A percentile compares a stretch with the other conserved stretches of the same genome.
Conservation (phyloP, 2,888 invertebrate species). For the Athalia cordata region DNA sequence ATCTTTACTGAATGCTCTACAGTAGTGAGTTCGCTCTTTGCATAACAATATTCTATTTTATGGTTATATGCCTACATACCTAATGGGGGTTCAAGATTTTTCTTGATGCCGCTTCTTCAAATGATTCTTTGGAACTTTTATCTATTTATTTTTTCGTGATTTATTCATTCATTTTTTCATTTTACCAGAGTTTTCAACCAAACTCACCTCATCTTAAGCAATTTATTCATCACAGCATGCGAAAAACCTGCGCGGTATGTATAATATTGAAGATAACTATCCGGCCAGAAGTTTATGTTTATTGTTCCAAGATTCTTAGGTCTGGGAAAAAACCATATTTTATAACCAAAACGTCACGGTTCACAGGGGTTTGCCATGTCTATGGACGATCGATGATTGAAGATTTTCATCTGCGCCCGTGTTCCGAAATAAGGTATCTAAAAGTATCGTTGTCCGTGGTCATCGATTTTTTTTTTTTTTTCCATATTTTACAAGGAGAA, state of each 20-base stretch:
- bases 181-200: too few species aligned
- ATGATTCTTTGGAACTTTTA: not conserved
- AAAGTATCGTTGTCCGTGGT: not conserved
- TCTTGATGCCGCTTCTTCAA: not conserved
- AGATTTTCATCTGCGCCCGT: not conserved
- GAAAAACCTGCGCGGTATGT: too few species aligned
- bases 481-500: too few species aligned
- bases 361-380: slow-evolving; percentile 16
- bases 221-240: too few species aligned
- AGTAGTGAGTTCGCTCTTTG: not conserved
- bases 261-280: not conserved
- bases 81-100: slow-evolving; percentile 8
- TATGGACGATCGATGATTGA: slow-evolving; percentile 25
- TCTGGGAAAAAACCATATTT: slow-evolving; percentile 16
- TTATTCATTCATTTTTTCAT: too few species aligned
- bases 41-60: slow-evolving; percentile 23
- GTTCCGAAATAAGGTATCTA: not conserved
- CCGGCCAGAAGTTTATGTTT: slow-evolving; percentile 13
- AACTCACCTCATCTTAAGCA: too few species aligned
- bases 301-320: not conserved
- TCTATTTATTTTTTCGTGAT: not conserved
- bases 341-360: slow-evolving; percentile 14
- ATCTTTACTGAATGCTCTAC: not conserved
- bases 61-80: not conserved
- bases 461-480: not conserved